Percentiles rank a stretch among this genome's conserved stretches.
These are phyloP conservation scores for Folsomia manolachei DNA, from an alignment of 2,888 invertebrate species.

Conservation along the genomic window DNA sequence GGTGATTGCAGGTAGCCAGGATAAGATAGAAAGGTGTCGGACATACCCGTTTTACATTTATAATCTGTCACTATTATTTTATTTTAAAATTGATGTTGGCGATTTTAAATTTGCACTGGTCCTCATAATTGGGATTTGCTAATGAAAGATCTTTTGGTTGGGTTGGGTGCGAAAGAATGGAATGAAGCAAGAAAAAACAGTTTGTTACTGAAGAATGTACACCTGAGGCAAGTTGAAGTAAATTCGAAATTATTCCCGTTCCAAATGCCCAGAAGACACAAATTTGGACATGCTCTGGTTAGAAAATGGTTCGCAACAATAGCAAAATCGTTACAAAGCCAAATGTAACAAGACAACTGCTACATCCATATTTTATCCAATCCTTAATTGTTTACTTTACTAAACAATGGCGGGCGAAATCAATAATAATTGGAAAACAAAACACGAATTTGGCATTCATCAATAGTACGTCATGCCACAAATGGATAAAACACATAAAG, in stretches of 20 bases:
- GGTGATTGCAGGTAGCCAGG: too few species aligned
- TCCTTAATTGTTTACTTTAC: too few species aligned
- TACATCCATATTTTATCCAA: neutral
- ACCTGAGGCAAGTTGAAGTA: neutral
- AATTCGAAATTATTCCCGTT: neutral
- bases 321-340: neutral
- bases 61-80: neutral
- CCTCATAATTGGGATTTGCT: neutral
- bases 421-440: neutral
- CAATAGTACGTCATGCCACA: neutral
- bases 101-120: neutral
- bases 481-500: neutral
- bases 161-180: neutral
- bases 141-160: constrained; percentile 1
- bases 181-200: neutral
- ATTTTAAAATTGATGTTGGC: neutral
- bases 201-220: neutral
- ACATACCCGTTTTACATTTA: too few species aligned
- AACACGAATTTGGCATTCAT: neutral
- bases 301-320: too few species aligned
- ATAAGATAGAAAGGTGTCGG: too few species aligned
- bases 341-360: neutral
- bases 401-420: neutral
- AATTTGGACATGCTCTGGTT: neutral
- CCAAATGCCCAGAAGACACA: neutral